Conservation (phyloP, 2,113 vertebrate species). For the Lepus timidus region DNA sequence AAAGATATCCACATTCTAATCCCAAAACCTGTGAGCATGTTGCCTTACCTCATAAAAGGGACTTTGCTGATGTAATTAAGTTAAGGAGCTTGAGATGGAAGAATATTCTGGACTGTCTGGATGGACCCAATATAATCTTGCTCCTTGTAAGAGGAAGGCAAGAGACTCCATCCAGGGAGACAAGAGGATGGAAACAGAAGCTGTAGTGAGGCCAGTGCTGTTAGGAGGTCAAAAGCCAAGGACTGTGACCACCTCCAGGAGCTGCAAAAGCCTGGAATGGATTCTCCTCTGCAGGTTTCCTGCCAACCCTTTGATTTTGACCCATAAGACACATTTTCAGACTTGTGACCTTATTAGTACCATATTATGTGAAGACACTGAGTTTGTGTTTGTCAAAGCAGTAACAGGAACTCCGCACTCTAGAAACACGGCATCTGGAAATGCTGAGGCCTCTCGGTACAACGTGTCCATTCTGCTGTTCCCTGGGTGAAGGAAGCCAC, state of each 20-base stretch:
- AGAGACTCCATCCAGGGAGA: background rate
- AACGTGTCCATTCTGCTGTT: background rate
- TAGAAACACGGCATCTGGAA: background rate
- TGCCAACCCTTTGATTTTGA: background rate
- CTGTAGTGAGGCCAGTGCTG: background rate
- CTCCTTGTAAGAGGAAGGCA: background rate
- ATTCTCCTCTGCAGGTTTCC: background rate
- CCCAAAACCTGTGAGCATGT: background rate
- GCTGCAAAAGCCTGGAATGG: background rate
- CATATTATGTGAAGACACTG: background rate
- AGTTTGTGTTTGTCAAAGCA: conserved; percentile 8
- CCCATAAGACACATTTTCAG: background rate
- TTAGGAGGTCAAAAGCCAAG: background rate
- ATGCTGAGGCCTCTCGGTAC: background rate
- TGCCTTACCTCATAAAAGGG: background rate
- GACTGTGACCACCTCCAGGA: background rate
- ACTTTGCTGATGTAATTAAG: background rate
- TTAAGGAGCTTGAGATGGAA: background rate
- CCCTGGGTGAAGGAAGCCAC: background rate
- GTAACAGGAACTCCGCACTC: background rate
- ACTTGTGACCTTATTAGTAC: background rate
- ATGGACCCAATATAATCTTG: background rate
- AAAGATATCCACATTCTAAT: background rate
- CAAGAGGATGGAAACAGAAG: background rate
- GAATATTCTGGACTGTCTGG: background rate